Percentiles rank a stretch among this genome's conserved stretches.
These are phyloP conservation scores for Nanger granti DNA, from an alignment of 2,113 vertebrate species.

Conservation along the genomic window DNA sequence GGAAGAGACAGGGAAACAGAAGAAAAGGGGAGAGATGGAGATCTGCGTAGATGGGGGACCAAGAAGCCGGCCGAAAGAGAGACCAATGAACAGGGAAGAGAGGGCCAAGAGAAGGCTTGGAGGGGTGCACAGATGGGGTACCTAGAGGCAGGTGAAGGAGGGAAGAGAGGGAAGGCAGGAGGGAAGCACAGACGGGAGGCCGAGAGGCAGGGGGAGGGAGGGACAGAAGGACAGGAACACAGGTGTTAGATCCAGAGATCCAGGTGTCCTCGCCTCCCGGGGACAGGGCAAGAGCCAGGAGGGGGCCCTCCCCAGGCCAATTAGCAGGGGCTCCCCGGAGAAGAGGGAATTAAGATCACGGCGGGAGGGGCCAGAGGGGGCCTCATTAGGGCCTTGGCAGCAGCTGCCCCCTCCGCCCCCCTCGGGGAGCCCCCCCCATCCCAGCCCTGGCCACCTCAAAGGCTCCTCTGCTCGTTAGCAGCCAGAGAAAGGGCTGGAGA, in stretches of 20 bases:
- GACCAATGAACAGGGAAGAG: neutral
- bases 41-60: neutral
- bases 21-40: neutral
- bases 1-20: neutral
- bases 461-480: conserved; percentile 59
- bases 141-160: neutral
- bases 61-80: neutral
- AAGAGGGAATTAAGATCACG: conserved; percentile 62
- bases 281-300: neutral
- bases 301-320: conserved; percentile 58
- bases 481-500: neutral
- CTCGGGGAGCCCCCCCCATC: conserved; percentile 31
- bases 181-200: neutral
- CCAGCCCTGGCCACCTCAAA: conserved; percentile 56
- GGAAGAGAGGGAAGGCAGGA: neutral
- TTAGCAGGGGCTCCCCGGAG: conserved; percentile 54
- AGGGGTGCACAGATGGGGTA: neutral
- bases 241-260: conserved; percentile 60
- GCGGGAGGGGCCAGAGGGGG: conserved; percentile 66
- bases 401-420: conserved; percentile 65
- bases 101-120: neutral
- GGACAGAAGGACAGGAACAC: conserved; percentile 30
- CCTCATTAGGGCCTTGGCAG: conserved; percentile 65
- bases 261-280: conserved; percentile 57
- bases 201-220: neutral